Percentiles rank a stretch among this genome's conserved stretches.
Conservation (phyloP, 2,888 invertebrate species). For the Catocala nupta region DNA sequence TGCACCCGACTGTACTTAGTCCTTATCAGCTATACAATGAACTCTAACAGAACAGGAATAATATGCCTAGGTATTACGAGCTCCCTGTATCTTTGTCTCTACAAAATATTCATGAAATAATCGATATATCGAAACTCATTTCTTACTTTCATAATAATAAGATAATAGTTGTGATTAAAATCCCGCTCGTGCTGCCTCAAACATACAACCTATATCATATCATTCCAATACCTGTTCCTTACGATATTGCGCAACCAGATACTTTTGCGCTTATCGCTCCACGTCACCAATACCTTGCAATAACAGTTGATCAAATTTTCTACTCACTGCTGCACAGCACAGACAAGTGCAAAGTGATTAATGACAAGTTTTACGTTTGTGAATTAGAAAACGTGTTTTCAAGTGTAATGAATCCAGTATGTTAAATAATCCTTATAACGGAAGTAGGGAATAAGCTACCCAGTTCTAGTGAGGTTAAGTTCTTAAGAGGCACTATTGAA, state of each 20-base stretch:
- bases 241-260: slow-evolving; percentile 1
- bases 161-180: slow-evolving; percentile 1
- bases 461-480: slow-evolving; percentile 5
- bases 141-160: slow-evolving; percentile 6
- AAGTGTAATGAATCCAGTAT: slow-evolving; percentile 4
- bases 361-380: slow-evolving; percentile 10
- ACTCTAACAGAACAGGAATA: not conserved
- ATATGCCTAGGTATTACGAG: slow-evolving; percentile 5
- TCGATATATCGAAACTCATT: slow-evolving; percentile 4
- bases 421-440: slow-evolving; percentile 1
- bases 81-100: slow-evolving; percentile 4
- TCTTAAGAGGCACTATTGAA: slow-evolving; percentile 5
- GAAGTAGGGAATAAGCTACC: slow-evolving; percentile 2
- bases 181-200: slow-evolving; percentile 8
- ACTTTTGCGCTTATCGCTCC: slow-evolving; percentile 11
- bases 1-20: slow-evolving; percentile 11
- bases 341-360: no score
- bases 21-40: slow-evolving; percentile 1
- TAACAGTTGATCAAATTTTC: slow-evolving; percentile 7
- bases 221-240: slow-evolving; percentile 1
- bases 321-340: slow-evolving; percentile 5
- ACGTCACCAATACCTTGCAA: slow-evolving; percentile 5
- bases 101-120: slow-evolving; percentile 9
- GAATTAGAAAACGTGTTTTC: slow-evolving; percentile 7
- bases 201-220: slow-evolving; percentile 1